Evolutionary conservation across 2,888 invertebrate species (phyloP).

Genomic region (Mythimna pallens): DNA sequence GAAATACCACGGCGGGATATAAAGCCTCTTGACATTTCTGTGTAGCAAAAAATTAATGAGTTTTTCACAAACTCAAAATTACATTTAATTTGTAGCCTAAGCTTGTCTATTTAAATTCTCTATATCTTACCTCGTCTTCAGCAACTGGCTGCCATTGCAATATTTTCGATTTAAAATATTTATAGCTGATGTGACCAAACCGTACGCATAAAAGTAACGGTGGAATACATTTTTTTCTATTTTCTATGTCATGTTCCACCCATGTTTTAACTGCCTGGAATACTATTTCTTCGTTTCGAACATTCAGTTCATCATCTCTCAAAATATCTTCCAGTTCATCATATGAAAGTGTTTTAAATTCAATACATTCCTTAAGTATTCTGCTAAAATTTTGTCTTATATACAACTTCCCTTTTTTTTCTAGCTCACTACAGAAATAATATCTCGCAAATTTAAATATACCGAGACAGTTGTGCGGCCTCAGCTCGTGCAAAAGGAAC

Average conservation of each 20-base stretch:
- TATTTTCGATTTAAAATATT: constrained; percentile 90
- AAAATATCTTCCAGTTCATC: constrained; percentile 92
- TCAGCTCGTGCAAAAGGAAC: constrained; percentile 92
- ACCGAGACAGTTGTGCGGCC: constrained; percentile 93
- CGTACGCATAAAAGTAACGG: constrained; percentile 92
- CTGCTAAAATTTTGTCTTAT: constrained; percentile 91
- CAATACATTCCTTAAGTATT: constrained; percentile 91
- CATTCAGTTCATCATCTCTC: constrained; percentile 93
- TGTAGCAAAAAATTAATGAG: constrained; percentile 45
- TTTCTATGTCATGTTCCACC: constrained; percentile 91
- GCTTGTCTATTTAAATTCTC: constrained; percentile 1
- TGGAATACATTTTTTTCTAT: constrained; percentile 90
- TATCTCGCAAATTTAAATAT: constrained; percentile 93
- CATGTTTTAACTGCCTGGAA: constrained; percentile 94
- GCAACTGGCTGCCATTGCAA: constrained; percentile 89
- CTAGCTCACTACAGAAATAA: constrained; percentile 93
- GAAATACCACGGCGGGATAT: constrained; percentile 88
- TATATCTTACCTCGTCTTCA: constrained; percentile 84
- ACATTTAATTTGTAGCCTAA: too few species aligned
- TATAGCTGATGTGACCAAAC: constrained; percentile 92
- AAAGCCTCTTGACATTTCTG: constrained; percentile 90
- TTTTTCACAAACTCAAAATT: neutral
- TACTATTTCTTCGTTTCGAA: constrained; percentile 93
- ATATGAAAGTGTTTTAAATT: constrained; percentile 91
- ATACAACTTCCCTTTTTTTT: constrained; percentile 91